Evolutionary conservation across 2,888 invertebrate species (phyloP).

Genomic region (Pollenia labialis): DNA sequence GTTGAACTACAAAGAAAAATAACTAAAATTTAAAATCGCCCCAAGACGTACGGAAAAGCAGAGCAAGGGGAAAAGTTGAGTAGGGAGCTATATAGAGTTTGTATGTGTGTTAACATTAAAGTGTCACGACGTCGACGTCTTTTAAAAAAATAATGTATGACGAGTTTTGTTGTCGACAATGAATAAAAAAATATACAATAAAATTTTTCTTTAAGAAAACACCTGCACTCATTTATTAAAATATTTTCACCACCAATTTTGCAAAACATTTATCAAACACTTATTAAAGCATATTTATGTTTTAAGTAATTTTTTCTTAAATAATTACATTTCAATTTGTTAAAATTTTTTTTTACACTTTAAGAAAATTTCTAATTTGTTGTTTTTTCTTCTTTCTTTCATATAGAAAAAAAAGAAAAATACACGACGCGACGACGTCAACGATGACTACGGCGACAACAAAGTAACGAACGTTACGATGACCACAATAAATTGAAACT

Average conservation of each 20-base stretch:
- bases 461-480: slow-evolving; percentile 68
- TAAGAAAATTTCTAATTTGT: slow-evolving; percentile 52
- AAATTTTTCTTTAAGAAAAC: slow-evolving; percentile 53
- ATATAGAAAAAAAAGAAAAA: slow-evolving; percentile 45
- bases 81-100: slow-evolving; percentile 30
- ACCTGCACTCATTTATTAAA: slow-evolving; percentile 66
- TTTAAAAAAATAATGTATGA: slow-evolving; percentile 62
- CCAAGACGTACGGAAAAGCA: background rate
- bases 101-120: slow-evolving; percentile 60
- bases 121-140: slow-evolving; percentile 68
- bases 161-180: slow-evolving; percentile 69
- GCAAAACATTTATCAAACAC: slow-evolving; percentile 20
- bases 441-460: slow-evolving; percentile 66
- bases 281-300: slow-evolving; percentile 14
- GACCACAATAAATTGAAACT: slow-evolving; percentile 69
- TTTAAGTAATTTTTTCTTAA: slow-evolving; percentile 12
- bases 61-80: background rate
- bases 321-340: slow-evolving; percentile 64
- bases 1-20: slow-evolving; percentile 70
- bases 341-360: slow-evolving; percentile 28
- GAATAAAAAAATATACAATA: slow-evolving; percentile 27
- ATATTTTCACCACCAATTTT: slow-evolving; percentile 52
- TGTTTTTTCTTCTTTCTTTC: slow-evolving; percentile 30
- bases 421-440: slow-evolving; percentile 68
- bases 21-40: slow-evolving; percentile 38